Evolutionary conservation across 2,888 invertebrate genomes (phyloP).

Genomic region (Corbicula japonica): DNA sequence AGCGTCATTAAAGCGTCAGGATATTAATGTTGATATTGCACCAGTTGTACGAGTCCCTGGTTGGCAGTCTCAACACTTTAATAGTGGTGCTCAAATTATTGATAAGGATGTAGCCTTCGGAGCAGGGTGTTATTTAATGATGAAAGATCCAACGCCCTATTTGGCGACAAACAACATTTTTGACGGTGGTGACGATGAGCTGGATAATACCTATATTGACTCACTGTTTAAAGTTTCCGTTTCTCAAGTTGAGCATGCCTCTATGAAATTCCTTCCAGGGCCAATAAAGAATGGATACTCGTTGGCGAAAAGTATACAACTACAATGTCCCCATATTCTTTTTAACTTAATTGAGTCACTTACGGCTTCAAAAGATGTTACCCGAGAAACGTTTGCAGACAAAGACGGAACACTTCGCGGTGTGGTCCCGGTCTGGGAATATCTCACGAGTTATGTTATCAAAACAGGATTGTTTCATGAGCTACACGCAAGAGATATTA

Average conservation of each 20-base stretch:
- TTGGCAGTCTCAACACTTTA: constrained; percentile 23
- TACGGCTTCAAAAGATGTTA: no score
- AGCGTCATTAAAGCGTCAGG: constrained; percentile 18
- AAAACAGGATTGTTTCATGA: constrained; percentile 44
- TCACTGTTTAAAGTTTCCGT: constrained; percentile 40
- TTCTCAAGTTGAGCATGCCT: constrained; percentile 44
- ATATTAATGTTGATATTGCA: constrained; percentile 35
- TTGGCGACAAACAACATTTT: background rate
- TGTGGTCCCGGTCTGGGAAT: constrained; percentile 18
- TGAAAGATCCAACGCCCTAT: constrained; percentile 26
- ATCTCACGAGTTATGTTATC: constrained; percentile 31
- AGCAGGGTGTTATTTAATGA: constrained; percentile 37
- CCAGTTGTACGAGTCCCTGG: constrained; percentile 23
- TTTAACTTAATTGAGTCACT: background rate
- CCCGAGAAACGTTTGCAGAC: no score
- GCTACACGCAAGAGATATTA: constrained; percentile 5
- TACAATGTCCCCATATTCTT: constrained; percentile 29
- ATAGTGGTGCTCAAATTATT: background rate
- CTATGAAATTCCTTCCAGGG: constrained; percentile 31
- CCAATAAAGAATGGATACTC: constrained; percentile 34
- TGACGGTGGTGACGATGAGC: background rate
- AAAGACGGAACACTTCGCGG: background rate
- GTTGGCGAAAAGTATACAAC: constrained; percentile 40
- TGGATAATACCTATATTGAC: background rate
- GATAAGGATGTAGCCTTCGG: constrained; percentile 2